Percentiles rank a stretch among this genome's conserved stretches.
Conservation (phyloP, 2,113 vertebrate genomes). For the Anolis carolinensis region DNA sequence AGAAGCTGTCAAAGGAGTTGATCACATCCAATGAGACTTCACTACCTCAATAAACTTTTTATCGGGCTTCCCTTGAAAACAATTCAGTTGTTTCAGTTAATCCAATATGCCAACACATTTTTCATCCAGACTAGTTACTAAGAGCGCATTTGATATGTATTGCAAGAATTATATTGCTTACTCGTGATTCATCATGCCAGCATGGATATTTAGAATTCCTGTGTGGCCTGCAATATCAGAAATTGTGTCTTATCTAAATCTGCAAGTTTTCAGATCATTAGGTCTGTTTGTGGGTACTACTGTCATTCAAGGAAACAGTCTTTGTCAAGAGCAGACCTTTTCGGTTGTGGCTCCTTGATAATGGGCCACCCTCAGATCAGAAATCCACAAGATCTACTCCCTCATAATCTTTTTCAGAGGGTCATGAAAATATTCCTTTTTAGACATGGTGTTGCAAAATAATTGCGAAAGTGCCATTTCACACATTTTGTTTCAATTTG, state of each 20-base stretch:
- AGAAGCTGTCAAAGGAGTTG: background rate
- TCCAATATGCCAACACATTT: background rate
- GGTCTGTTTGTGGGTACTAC: background rate
- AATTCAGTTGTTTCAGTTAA: background rate
- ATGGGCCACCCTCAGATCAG: background rate
- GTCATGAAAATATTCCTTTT: background rate
- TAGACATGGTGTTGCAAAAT: background rate
- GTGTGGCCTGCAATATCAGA: background rate
- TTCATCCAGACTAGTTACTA: too few relatives aligned
- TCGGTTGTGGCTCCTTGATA: background rate
- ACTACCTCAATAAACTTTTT: background rate
- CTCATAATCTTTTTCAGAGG: background rate
- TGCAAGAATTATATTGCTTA: background rate
- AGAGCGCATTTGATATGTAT: background rate
- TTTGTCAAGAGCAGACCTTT: background rate
- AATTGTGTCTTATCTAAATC: background rate
- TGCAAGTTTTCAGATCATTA: background rate
- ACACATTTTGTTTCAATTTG: background rate
- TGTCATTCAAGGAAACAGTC: too few relatives aligned
- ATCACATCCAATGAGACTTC: background rate
- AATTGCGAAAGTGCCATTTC: background rate
- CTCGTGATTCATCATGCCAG: background rate
- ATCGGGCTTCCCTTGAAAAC: background rate
- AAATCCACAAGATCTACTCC: background rate
- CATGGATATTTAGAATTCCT: background rate